Percentiles rank a stretch among this genome's conserved stretches.
Conservation (phyloP, 2,113 vertebrate species). For the Osmerus mordax region DNA sequence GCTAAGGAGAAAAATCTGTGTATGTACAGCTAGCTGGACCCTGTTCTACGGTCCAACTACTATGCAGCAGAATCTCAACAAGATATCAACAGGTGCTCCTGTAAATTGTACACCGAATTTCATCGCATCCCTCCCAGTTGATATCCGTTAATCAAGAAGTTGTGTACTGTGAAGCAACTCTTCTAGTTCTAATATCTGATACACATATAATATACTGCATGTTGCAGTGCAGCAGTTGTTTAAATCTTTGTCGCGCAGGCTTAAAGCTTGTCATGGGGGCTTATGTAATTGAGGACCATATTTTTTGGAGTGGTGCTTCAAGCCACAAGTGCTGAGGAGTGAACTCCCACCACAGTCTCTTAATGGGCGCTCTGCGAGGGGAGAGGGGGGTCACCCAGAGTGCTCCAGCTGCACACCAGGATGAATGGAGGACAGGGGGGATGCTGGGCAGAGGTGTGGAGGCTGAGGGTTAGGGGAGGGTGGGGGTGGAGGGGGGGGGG, state of each 20-base stretch:
- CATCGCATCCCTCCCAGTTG: too few relatives aligned
- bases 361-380: slow-evolving; percentile 48
- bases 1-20: slow-evolving; percentile 46
- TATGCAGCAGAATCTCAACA: slow-evolving; percentile 19
- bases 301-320: slow-evolving; percentile 34
- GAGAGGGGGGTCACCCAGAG: slow-evolving; percentile 65
- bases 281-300: slow-evolving; percentile 44
- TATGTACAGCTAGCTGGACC: slow-evolving; percentile 39
- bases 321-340: slow-evolving; percentile 27
- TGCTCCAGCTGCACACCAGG: slow-evolving; percentile 65
- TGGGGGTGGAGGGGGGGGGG: slow-evolving; percentile 35
- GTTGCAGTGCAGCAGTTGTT: too few relatives aligned
- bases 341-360: slow-evolving; percentile 42
- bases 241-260: too few relatives aligned
- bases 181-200: too few relatives aligned
- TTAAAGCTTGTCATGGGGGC: slow-evolving; percentile 32
- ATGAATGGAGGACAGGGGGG: slow-evolving; percentile 56
- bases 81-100: slow-evolving; percentile 41
- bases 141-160: too few relatives aligned
- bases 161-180: too few relatives aligned
- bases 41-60: not conserved
- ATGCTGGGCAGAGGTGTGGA: slow-evolving; percentile 50
- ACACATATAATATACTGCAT: too few relatives aligned
- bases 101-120: not conserved
- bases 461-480: not conserved